Evolutionary conservation across 1,140 invertebrate genomes (phyloP).

Genomic region (Chymomyza costata): DNA sequence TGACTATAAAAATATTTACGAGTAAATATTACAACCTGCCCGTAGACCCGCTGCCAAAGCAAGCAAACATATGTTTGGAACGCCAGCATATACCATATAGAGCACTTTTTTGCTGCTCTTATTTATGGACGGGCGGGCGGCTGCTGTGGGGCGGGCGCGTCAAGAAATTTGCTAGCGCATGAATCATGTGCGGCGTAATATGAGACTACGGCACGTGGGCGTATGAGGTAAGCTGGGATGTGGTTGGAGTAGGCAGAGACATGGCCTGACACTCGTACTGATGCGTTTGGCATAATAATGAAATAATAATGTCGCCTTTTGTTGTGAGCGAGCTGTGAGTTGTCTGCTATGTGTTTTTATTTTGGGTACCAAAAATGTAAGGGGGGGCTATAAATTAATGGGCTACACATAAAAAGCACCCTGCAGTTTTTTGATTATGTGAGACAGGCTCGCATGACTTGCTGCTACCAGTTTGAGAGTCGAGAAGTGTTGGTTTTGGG

Average conservation of each 20-base stretch:
- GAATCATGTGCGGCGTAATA: slow-evolving; percentile 54
- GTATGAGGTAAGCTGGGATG: slow-evolving; percentile 26
- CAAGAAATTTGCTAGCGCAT: slow-evolving; percentile 64
- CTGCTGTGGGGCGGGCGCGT: slow-evolving; percentile 26
- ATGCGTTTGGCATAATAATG: slow-evolving; percentile 72
- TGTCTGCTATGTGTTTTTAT: slow-evolving; percentile 61
- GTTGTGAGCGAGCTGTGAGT: too few species aligned
- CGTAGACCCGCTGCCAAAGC: slow-evolving; percentile 25
- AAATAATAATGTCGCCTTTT: slow-evolving; percentile 73
- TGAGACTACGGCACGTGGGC: slow-evolving; percentile 17
- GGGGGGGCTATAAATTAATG: slow-evolving; percentile 65
- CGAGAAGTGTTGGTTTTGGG: slow-evolving; percentile 4
- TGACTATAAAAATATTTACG: slow-evolving; percentile 74
- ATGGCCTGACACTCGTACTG: slow-evolving; percentile 24
- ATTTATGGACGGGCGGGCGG: slow-evolving; percentile 42
- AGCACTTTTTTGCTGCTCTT: slow-evolving; percentile 27
- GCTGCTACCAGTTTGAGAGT: slow-evolving; percentile 33
- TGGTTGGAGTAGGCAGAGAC: slow-evolving; percentile 13
- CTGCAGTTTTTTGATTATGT: slow-evolving; percentile 57
- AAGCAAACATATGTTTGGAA: slow-evolving; percentile 56
- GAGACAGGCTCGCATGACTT: slow-evolving; percentile 33
- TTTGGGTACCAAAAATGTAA: slow-evolving; percentile 19
- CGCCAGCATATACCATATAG: slow-evolving; percentile 2
- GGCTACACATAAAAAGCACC: slow-evolving; percentile 59
- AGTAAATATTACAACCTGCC: slow-evolving; percentile 53